Evolutionary conservation across 2,113 vertebrate genomes (phyloP).

Genomic region (Callaeas wilsoni): DNA sequence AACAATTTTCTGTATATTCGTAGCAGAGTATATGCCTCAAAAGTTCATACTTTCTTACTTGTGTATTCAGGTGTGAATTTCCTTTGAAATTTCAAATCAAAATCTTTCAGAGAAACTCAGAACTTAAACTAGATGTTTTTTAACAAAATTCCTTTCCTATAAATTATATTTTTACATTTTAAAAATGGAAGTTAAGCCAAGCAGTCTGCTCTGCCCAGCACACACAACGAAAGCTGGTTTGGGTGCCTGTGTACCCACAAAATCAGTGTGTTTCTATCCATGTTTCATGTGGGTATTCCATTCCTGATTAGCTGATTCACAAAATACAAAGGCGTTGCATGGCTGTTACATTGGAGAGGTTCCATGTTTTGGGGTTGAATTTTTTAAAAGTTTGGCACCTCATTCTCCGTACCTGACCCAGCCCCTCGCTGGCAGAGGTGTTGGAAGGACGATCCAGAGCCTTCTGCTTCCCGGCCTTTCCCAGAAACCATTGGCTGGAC

Average conservation of each 20-base stretch:
- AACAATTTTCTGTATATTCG: constrained; percentile 41
- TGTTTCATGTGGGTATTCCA: not conserved
- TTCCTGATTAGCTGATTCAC: not conserved
- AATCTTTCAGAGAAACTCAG: not conserved
- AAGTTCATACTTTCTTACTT: not conserved
- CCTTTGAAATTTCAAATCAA: not conserved
- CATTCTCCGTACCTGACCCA: accelerated
- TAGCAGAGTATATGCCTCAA: not conserved
- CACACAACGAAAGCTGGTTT: not conserved
- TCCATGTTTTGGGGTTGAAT: not conserved
- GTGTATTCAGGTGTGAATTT: not conserved
- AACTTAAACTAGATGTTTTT: not conserved
- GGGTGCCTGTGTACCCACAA: not conserved
- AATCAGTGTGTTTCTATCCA: not conserved
- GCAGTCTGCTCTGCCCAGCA: not conserved
- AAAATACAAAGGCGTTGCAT: not conserved
- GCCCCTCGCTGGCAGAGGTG: not conserved
- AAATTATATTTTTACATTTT: not conserved
- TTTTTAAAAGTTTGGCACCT: not conserved
- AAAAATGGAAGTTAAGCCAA: not conserved
- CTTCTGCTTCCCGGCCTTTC: not conserved
- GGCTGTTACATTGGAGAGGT: not conserved
- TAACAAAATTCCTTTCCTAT: not conserved
- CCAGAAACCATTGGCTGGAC: not conserved
- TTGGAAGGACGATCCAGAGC: not conserved